phyloP scores from a whole-genome alignment of 2,113 vertebrate genomes.

The Boleophthalmus pectinirostris region DNA sequence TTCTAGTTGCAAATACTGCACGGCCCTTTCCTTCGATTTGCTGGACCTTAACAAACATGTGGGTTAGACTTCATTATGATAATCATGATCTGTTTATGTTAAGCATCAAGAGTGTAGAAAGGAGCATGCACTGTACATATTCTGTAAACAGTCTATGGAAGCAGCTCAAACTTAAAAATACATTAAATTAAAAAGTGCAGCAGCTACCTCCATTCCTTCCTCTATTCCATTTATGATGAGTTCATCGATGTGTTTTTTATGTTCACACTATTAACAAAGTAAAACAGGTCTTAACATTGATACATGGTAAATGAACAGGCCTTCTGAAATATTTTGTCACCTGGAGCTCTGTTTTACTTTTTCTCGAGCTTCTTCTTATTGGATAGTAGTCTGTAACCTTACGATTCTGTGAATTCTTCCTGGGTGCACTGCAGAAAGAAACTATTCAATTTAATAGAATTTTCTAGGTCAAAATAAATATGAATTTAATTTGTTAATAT shows the following conservation, averaged over 20 bases:
- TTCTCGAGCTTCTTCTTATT: slow-evolving; percentile 91
- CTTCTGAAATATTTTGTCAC: slow-evolving; percentile 60
- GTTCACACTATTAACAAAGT: slow-evolving; percentile 82
- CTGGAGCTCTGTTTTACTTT: slow-evolving; percentile 91
- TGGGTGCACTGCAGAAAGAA: slow-evolving; percentile 40
- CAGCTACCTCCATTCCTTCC: slow-evolving; percentile 92
- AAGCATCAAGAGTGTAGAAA: background rate
- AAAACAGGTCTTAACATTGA: background rate
- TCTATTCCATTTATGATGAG: slow-evolving; percentile 91
- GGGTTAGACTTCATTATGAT: background rate
- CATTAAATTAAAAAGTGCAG: background rate
- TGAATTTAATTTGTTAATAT: no score
- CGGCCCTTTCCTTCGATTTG: slow-evolving; percentile 89
- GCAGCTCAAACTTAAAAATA: background rate
- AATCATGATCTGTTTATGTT: background rate
- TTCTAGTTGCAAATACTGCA: slow-evolving; percentile 87
- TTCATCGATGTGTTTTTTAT: slow-evolving; percentile 89
- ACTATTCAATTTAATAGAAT: no score
- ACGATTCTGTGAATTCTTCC: slow-evolving; percentile 81
- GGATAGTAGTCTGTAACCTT: slow-evolving; percentile 96
- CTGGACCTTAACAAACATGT: slow-evolving; percentile 80
- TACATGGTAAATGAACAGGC: background rate
- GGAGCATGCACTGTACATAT: background rate
- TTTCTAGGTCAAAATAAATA: no score
- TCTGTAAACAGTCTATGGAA: background rate